phyloP scores from a whole-genome alignment of 2,888 invertebrate genomes.

The Zonitis immaculata region DNA sequence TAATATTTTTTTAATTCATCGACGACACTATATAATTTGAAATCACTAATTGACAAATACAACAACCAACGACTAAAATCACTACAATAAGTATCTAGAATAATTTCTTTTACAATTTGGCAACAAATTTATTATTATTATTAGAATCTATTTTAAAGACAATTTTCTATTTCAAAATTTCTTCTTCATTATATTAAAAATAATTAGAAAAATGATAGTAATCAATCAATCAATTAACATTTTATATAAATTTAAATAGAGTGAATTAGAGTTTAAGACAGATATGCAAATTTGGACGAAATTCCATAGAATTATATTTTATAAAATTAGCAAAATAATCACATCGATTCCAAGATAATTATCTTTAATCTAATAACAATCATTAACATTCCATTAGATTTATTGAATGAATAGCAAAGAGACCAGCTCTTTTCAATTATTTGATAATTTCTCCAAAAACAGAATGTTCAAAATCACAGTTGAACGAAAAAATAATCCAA shows the following conservation, averaged over 20 bases:
- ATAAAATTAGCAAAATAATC: slow-evolving; percentile 2
- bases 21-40: background rate
- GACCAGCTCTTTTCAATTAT: background rate
- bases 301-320: slow-evolving; percentile 10
- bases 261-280: background rate
- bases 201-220: background rate
- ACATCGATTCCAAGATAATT: background rate
- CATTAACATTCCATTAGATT: background rate
- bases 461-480: background rate
- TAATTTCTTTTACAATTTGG: background rate
- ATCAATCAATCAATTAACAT: too few species aligned
- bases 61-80: background rate
- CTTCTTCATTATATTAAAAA: background rate
- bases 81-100: slow-evolving; percentile 1
- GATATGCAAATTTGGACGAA: slow-evolving; percentile 23
- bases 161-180: too few species aligned
- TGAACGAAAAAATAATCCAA: too few species aligned
- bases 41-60: slow-evolving; percentile 1
- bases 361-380: background rate
- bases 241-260: background rate
- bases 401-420: background rate
- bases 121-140: background rate
- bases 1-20: too few species aligned
- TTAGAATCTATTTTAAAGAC: too few species aligned
- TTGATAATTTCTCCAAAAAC: background rate